These are phyloP conservation scores for Falco rusticolus DNA, from an alignment of 2,797 vertebrate species.

Conservation along the genomic window DNA sequence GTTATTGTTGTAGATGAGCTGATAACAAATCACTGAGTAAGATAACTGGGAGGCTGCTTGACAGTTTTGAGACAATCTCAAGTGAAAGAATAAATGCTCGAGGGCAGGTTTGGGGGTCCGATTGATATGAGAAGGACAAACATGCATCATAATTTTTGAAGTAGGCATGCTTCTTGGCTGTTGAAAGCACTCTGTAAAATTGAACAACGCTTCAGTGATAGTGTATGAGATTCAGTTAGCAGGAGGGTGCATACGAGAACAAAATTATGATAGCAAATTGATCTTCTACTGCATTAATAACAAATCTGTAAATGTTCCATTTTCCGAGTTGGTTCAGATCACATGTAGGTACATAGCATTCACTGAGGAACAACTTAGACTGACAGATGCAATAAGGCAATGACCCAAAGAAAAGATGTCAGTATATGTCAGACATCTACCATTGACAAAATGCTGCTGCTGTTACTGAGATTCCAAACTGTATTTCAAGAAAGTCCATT, in stretches of 20 bases:
- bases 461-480: not conserved
- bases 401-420: no score
- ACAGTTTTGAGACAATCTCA: not conserved
- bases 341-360: accelerated
- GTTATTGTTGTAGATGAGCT: not conserved
- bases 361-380: not conserved
- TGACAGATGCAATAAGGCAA: no score
- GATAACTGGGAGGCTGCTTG: not conserved
- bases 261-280: not conserved
- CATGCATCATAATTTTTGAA: not conserved
- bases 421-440: not conserved
- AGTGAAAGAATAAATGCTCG: not conserved
- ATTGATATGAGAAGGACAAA: not conserved
- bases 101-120: not conserved
- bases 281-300: not conserved
- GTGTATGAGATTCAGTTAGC: not conserved
- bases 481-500: not conserved
- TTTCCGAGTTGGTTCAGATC: not conserved
- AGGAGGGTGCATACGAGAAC: not conserved
- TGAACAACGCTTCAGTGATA: not conserved
- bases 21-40: not conserved
- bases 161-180: not conserved
- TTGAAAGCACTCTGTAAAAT: not conserved
- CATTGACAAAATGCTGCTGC: not conserved
- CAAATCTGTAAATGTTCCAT: not conserved